Percentiles rank a stretch among this genome's conserved stretches.
Evolutionary conservation across 2,797 vertebrate species (phyloP).

Genomic region (Anguilla pacifica): DNA sequence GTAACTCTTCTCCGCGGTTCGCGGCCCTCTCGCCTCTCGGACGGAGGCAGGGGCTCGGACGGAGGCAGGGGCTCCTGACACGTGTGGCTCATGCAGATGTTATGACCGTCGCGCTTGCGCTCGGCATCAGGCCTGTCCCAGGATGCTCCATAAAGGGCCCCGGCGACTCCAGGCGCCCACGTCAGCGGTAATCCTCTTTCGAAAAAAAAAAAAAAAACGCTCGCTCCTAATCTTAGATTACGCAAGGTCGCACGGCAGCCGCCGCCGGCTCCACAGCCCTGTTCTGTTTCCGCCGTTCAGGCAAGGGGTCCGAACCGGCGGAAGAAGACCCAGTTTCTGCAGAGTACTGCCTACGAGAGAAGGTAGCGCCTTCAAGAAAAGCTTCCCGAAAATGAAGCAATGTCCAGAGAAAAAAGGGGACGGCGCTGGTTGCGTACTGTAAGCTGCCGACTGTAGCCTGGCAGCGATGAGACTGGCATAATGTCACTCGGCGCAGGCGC

Average conservation of each 20-base stretch:
- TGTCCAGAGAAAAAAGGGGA: neutral
- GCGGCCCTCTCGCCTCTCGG: neutral
- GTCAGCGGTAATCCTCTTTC: constrained; percentile 15
- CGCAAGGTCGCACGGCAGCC: neutral
- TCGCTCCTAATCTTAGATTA: constrained; percentile 12
- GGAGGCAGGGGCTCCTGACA: neutral
- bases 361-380: neutral
- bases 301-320: neutral
- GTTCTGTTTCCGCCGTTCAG: neutral
- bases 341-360: too few species aligned
- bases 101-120: neutral
- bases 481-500: neutral
- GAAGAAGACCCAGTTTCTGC: neutral
- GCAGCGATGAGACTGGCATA: neutral
- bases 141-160: neutral
- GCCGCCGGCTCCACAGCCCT: neutral
- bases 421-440: neutral
- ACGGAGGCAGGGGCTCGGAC: too few species aligned
- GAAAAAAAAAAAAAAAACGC: neutral
- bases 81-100: constrained; percentile 10
- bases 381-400: neutral
- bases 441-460: neutral
- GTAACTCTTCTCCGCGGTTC: neutral
- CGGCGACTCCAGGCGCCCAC: neutral
- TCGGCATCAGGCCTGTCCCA: neutral